Base-by-base conservation (phyloP, 2,888 invertebrate species). In the Chouioia cunea region DNA sequence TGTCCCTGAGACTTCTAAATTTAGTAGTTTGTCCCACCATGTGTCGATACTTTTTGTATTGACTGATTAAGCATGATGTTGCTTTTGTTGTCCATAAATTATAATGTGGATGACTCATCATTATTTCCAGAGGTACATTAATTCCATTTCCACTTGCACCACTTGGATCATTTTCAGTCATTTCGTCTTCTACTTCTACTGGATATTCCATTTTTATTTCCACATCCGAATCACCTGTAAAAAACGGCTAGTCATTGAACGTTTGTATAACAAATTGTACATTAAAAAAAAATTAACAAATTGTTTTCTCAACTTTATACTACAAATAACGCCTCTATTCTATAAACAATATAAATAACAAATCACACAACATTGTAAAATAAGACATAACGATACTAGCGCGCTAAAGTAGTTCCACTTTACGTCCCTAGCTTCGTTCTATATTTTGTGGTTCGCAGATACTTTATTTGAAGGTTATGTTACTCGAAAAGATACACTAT, bases 51-150 rank as follows among this genome's bases (percentile, higher is more conserved):
- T 81, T 83, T 50, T 81, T 82, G 60, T 83, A 84, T 58, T 81
- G 79, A 12, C 67, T 71, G 52, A 84, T 84, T 22, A 84, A 77
- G 64, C 83, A 83, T 2, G 78, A 63, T 0, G 83, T 83, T 0
- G 83, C 83, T 50, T 82, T 80, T 52, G 79, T 80, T 12, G 81
- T 83, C 83, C 83, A 84, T 10, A 81, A 68, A 69, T 80, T 79
- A 20, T 76, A 57, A 2, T 78, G 71, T 22, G 74, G 44, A 70
- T 74, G 4, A 43, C 62, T 27, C 2, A 52, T 8, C 2, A 53
- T 22, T 18, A 2, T 14, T 10, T 47, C n/a, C 54, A 36, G 71
- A 2, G 50, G 75, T 44, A 76, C 73, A 16, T 70, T 23, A 12
- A 57, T 68, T 4, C 65, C 27, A 6, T 73, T 76, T 15, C 78